Evolutionary conservation across 2,113 vertebrate genomes (phyloP).

Genomic region (Scalopus aquaticus): DNA sequence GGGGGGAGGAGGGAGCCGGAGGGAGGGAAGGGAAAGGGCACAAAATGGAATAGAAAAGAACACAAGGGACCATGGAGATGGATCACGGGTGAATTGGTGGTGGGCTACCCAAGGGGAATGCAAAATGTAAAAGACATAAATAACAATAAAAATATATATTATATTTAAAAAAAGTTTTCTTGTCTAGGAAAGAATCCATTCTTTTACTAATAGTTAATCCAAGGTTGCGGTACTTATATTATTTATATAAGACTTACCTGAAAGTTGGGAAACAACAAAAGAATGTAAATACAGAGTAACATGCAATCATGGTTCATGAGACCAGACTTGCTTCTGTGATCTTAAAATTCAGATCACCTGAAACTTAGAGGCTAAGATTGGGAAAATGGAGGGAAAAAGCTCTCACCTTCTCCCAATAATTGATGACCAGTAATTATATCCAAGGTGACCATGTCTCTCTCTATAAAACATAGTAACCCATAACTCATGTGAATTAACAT

Average conservation of each 20-base stretch:
- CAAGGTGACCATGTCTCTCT: neutral
- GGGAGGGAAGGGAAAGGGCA: no score
- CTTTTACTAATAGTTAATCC: neutral
- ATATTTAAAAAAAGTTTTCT: no score
- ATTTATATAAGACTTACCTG: neutral
- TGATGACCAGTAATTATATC: neutral
- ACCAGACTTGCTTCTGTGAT: neutral
- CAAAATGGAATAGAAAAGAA: no score
- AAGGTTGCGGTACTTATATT: neutral
- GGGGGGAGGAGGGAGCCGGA: no score
- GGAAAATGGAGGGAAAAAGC: neutral
- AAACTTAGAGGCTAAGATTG: neutral
- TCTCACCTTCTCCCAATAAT: neutral
- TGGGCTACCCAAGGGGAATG: no score
- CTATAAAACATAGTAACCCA: neutral
- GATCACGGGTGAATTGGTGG: no score
- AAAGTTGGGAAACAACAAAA: neutral
- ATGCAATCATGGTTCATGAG: neutral
- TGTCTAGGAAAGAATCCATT: neutral
- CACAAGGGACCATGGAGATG: no score
- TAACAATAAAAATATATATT: no score
- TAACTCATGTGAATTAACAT: neutral
- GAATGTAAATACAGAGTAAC: neutral
- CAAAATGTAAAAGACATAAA: no score
- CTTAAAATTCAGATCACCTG: neutral